Evolutionary conservation across 2,113 vertebrate species (phyloP).

Genomic region (Scalopus aquaticus): DNA sequence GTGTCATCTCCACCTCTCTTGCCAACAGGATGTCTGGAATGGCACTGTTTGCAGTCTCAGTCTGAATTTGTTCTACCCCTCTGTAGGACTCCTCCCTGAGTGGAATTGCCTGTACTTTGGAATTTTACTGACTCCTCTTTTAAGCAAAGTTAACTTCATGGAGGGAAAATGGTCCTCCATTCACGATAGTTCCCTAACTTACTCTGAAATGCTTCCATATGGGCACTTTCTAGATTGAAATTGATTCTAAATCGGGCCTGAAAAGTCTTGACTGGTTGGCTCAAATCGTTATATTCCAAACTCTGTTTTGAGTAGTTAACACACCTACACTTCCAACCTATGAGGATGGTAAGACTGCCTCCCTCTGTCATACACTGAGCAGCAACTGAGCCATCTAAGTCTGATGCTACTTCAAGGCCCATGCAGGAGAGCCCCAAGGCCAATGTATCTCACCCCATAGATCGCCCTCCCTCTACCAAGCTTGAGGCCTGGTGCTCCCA

Average conservation of each 20-base stretch:
- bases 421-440: not conserved
- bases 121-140: not conserved
- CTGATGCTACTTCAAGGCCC: not conserved
- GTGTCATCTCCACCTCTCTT: not conserved
- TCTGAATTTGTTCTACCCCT: not conserved
- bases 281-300: not conserved
- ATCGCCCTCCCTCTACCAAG: not conserved
- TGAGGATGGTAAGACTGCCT: not conserved
- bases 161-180: not conserved
- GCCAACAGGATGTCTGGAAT: not conserved
- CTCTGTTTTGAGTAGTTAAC: not conserved
- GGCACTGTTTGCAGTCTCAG: not conserved
- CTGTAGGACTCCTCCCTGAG: not conserved
- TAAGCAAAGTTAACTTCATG: not conserved
- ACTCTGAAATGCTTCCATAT: not conserved
- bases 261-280: not conserved
- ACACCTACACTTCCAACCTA: not conserved
- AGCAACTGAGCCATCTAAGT: not conserved
- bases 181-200: not conserved
- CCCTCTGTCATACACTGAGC: not conserved
- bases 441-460: not conserved
- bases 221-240: not conserved
- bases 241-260: not conserved
- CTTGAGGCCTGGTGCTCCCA: rapidly evolving
- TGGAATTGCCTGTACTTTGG: not conserved